Conservation (phyloP, 2,888 invertebrate species). For the Herminia tarsipennalis region DNA sequence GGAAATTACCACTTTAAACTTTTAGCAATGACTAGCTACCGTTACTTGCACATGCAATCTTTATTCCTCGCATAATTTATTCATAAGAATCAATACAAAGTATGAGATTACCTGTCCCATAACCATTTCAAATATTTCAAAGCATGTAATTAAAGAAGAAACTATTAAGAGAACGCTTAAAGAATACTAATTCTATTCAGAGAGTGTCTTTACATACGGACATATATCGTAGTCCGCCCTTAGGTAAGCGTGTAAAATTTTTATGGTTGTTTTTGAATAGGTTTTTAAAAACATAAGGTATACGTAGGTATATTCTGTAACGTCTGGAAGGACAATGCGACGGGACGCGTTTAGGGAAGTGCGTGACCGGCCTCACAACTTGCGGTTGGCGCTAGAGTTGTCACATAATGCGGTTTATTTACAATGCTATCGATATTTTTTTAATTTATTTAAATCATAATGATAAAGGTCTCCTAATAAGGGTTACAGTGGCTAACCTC, state of each 20-base stretch:
- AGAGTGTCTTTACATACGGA: background rate
- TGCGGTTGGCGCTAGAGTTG: conserved; percentile 37
- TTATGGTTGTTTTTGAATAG: conserved; percentile 42
- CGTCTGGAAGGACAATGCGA: conserved; percentile 66
- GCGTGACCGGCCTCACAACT: conserved; percentile 76
- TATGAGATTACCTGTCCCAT: conserved; percentile 1
- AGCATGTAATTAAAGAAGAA: background rate
- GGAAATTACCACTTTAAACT: conserved; percentile 39
- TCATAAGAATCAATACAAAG: conserved; percentile 14
- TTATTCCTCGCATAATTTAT: conserved; percentile 18
- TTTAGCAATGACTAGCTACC: conserved; percentile 30
- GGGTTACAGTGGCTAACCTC: too few species aligned
- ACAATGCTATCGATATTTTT: conserved; percentile 23
- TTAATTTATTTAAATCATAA: too few species aligned
- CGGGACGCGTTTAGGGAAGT: conserved; percentile 79
- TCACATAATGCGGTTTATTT: background rate
- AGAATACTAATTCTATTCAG: conserved; percentile 15
- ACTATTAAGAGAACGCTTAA: background rate
- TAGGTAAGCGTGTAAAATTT: conserved; percentile 30
- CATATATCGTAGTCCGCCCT: conserved; percentile 11
- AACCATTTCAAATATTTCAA: background rate
- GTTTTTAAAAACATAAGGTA: conserved; percentile 43
- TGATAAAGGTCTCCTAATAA: too few species aligned
- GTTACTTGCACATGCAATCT: conserved; percentile 12
- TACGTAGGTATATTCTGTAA: conserved; percentile 43